Evolutionary conservation across 2,888 invertebrate genomes (phyloP).

Genomic region (Diaphora mendica): DNA sequence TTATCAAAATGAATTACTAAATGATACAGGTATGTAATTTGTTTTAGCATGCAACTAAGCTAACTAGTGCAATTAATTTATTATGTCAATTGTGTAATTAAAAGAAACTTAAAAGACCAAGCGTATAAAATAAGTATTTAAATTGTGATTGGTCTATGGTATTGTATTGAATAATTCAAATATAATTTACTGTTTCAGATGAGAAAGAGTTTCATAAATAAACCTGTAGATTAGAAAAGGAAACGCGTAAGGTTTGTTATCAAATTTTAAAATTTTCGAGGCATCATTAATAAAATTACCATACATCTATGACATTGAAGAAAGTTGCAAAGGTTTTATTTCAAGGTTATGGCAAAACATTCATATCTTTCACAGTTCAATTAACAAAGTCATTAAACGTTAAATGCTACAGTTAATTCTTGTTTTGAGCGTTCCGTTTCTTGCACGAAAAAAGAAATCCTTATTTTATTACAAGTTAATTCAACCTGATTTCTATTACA

Average conservation of each 20-base stretch:
- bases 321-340: too few relatives aligned
- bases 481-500: neutral
- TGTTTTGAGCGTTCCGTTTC: neutral
- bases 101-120: neutral
- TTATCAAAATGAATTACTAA: neutral
- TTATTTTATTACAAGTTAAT: neutral
- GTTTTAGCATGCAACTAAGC: neutral
- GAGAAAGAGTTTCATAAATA: neutral
- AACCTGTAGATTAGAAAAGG: too few relatives aligned
- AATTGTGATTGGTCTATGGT: neutral
- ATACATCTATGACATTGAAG: too few relatives aligned
- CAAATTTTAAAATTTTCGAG: too few relatives aligned
- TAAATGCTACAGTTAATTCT: neutral
- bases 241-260: too few relatives aligned
- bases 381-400: neutral
- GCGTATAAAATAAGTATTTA: slow-evolving; percentile 5
- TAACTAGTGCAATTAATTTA: neutral
- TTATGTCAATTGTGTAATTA: slow-evolving; percentile 1
- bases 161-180: neutral
- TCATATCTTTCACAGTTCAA: too few relatives aligned
- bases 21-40: neutral
- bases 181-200: neutral
- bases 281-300: too few relatives aligned
- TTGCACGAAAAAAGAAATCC: neutral
- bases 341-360: neutral